These are phyloP conservation scores for Paraplagusia blochii DNA, from an alignment of 2,113 vertebrate species.

Conservation along the genomic window DNA sequence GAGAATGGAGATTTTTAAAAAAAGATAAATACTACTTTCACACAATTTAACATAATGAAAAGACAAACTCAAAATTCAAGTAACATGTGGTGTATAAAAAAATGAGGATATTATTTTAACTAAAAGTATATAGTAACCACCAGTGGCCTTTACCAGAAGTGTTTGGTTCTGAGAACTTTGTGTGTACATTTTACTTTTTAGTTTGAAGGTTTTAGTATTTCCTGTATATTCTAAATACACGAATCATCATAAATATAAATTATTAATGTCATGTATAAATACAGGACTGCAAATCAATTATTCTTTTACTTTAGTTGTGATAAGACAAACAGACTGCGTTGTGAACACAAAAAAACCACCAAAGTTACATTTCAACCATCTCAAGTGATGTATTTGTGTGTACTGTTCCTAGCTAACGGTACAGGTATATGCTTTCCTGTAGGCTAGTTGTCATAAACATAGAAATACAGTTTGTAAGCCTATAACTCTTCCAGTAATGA, in stretches of 20 bases:
- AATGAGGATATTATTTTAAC: neutral
- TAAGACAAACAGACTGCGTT: neutral
- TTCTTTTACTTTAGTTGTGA: neutral
- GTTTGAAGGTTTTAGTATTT: too few relatives aligned
- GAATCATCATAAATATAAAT: too few relatives aligned
- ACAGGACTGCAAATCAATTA: neutral
- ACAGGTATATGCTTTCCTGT: conserved; percentile 34
- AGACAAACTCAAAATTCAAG: too few relatives aligned
- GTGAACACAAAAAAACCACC: conserved; percentile 8
- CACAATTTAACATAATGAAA: too few relatives aligned
- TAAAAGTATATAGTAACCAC: conserved; percentile 44
- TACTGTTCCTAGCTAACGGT: conserved; percentile 33
- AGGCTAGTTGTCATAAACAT: neutral
- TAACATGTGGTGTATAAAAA: neutral
- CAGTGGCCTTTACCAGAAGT: conserved; percentile 39
- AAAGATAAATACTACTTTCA: too few relatives aligned
- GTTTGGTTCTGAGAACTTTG: neutral
- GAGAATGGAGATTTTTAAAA: too few relatives aligned
- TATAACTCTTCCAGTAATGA: neutral
- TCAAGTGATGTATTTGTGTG: conserved; percentile 9
- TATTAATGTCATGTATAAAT: too few relatives aligned
- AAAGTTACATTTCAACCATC: conserved; percentile 14
- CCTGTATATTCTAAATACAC: too few relatives aligned
- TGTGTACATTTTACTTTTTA: too few relatives aligned
- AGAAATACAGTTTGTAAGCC: too few relatives aligned